These are phyloP conservation scores for Geotrypetes seraphini DNA, from an alignment of 2,797 vertebrate species.

Conservation along the genomic window DNA sequence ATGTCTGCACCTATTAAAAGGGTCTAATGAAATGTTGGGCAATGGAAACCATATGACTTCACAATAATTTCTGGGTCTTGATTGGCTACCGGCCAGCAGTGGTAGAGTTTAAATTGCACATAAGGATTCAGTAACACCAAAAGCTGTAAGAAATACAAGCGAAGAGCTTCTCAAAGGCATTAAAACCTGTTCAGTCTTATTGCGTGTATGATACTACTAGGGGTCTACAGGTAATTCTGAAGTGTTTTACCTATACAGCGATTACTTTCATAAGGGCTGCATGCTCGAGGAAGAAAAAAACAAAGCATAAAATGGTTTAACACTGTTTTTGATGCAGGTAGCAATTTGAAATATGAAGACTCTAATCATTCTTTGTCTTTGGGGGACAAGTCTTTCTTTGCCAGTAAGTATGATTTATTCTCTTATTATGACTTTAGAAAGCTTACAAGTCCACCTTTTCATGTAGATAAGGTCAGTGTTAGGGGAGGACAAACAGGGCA, in stretches of 20 bases:
- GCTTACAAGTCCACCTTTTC: too few species aligned
- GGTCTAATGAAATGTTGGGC: slow-evolving; percentile 24
- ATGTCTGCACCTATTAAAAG: slow-evolving; percentile 11
- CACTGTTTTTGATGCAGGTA: slow-evolving; percentile 2
- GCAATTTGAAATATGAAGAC: slow-evolving; percentile 20
- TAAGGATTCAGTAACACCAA: neutral
- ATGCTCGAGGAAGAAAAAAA: neutral
- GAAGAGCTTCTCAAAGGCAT: neutral
- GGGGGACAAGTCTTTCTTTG: slow-evolving; percentile 18
- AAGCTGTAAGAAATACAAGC: neutral
- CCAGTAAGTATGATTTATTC: slow-evolving; percentile 12
- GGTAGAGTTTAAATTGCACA: slow-evolving; percentile 20
- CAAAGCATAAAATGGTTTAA: neutral
- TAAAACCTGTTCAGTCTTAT: neutral
- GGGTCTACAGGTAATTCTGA: slow-evolving; percentile 7
- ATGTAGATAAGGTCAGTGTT: too few species aligned
- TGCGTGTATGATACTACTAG: neutral
- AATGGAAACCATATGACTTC: slow-evolving; percentile 25
- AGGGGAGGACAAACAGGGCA: too few species aligned
- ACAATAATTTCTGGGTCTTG: slow-evolving; percentile 9
- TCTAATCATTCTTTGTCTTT: slow-evolving; percentile 22
- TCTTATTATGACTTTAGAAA: neutral
- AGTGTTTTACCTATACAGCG: neutral
- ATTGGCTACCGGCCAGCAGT: slow-evolving; percentile 2
- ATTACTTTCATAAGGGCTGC: too few species aligned